Evolutionary conservation across 1,140 invertebrate genomes (phyloP), one percentile per base, ranked within the genome.

Genomic region (Tetramorium parvispinum): DNA sequence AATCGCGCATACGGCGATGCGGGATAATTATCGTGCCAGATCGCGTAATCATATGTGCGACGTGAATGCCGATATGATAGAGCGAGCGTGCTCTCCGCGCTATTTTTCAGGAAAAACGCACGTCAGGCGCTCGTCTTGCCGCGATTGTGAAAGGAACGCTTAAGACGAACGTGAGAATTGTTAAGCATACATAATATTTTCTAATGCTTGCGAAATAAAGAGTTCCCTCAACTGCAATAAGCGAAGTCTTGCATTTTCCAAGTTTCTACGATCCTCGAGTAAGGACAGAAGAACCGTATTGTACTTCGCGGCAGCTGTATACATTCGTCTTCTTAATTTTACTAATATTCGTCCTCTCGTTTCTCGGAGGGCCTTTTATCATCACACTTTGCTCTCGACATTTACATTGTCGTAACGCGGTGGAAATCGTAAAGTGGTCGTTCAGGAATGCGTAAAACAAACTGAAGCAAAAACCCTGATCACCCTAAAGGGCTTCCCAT

Each of bases 1-100:
- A 86, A 88, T 85, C 18, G 49, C 66, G 55, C 24, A 61, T 32
- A 32, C 43, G 40, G 37, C 68, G 49, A 37, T 21, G 37, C 85
- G 85, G 53, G 77, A 85, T 89, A 87, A 90, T 89, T 87, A 87
- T 89, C 68, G 53, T 65, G 73, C 55, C 51, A 49, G 85, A 87
- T 90, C 88, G 75, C 85, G 78, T 87, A 79, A 88, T 79, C 73
- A 51, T 46, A 49, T 37, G 73, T 75, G 75, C 73, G 78, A 77
- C 32, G 13, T 27, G 49, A 27, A 66, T 66, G 32, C 51, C 37
- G 27, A 51, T 55, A 11, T 40, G 65, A 82, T 46, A 27, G n/a
- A 55, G 53, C 71, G 43, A 46, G 7, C 51, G 24, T 55, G 27
- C 18, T n/a, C 53, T 10, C 0, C 0, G 66, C 27, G 11, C 11